Evolutionary conservation across 92 coral and sea anemone species (phyloP).

Genomic region (Isaurus tuberculatus): DNA sequence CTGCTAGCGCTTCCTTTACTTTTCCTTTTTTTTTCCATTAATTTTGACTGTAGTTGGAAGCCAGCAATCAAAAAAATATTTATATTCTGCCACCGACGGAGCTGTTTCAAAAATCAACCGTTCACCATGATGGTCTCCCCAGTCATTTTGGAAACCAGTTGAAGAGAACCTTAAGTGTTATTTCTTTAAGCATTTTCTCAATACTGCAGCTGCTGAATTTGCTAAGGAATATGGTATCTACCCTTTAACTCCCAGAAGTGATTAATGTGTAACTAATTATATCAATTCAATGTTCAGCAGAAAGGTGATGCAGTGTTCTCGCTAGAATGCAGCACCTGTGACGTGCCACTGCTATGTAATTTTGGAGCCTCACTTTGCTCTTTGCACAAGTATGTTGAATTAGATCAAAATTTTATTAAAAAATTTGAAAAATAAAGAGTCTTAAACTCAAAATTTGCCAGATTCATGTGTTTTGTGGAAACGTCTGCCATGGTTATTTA

Average conservation of each 20-base stretch:
- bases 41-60: too few species aligned
- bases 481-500: constrained; percentile 1
- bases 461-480: constrained; percentile 7
- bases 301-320: constrained; percentile 12
- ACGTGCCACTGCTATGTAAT: constrained; percentile 2
- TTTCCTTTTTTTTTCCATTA: too few species aligned
- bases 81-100: too few species aligned
- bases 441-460: neutral
- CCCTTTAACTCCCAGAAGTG: constrained; percentile 6
- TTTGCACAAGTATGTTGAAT: neutral
- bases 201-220: constrained; percentile 16
- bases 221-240: constrained; percentile 6
- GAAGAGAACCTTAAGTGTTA: constrained; percentile 3
- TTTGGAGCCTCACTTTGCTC: constrained; percentile 6
- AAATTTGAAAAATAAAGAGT: constrained; percentile 7
- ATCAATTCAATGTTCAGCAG: constrained; percentile 3
- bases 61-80: too few species aligned
- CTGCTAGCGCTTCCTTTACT: too few species aligned
- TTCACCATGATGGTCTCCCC: too few species aligned
- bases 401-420: neutral
- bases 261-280: neutral
- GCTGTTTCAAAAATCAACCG: too few species aligned
- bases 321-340: neutral
- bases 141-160: too few species aligned
- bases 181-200: constrained; percentile 15